Conservation (phyloP, 2,797 vertebrate genomes). For the Rhadinocentrus ornatus region DNA sequence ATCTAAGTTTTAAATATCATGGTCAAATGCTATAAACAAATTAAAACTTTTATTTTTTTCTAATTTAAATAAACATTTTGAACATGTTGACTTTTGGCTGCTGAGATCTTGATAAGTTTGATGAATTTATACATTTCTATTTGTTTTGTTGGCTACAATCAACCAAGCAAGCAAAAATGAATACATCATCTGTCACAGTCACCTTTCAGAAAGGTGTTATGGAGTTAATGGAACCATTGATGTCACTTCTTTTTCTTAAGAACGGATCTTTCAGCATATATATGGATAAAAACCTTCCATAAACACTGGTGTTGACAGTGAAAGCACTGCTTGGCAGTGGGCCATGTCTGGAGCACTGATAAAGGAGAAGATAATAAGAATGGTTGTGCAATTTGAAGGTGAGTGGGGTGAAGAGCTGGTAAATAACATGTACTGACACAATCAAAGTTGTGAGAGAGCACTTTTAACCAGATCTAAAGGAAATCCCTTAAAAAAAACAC, state of each 20-base stretch:
- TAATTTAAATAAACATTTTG: not conserved
- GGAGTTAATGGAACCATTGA: not conserved
- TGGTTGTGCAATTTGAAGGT: conserved; percentile 55
- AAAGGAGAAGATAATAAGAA: conserved; percentile 47
- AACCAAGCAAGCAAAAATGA: not conserved
- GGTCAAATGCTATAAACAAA: too few species aligned
- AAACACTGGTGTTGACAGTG: conserved; percentile 75
- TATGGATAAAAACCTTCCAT: conserved; percentile 46
- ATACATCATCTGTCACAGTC: not conserved
- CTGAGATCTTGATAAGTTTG: not conserved
- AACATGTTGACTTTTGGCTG: not conserved
- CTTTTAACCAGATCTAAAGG: conserved; percentile 3
- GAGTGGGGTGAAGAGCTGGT: conserved; percentile 37
- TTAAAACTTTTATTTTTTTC: not conserved
- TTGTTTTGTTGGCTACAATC: not conserved
- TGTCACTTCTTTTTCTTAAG: conserved; percentile 22
- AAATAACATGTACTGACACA: conserved; percentile 9
- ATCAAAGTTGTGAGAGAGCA: conserved; percentile 1
- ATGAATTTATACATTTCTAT: not conserved
- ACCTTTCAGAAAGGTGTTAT: not conserved
- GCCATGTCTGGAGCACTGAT: conserved; percentile 34
- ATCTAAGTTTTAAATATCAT: too few species aligned
- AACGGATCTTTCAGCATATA: conserved; percentile 1
- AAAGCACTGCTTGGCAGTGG: conserved; percentile 59
- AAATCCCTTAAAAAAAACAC: not conserved